Evolutionary conservation across 2,113 vertebrate genomes (phyloP).

Genomic region (Salvator merianae): DNA sequence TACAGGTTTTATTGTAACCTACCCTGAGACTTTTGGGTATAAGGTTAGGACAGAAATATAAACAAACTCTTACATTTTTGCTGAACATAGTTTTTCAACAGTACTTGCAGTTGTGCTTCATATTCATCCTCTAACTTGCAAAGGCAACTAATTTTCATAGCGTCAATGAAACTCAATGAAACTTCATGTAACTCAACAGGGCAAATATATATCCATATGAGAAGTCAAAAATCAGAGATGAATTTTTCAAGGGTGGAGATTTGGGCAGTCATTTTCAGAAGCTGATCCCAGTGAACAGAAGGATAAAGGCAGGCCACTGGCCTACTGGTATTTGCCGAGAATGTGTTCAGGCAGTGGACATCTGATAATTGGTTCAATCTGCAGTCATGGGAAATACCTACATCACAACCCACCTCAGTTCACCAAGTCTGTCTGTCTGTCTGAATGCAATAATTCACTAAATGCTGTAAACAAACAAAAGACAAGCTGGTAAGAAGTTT

Average conservation of each 20-base stretch:
- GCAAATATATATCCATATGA: constrained; percentile 28
- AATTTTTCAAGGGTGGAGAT: neutral
- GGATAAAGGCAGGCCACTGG: neutral
- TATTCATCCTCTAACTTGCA: neutral
- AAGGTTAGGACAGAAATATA: neutral
- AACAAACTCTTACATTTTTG: constrained; percentile 19
- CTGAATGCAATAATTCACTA: neutral
- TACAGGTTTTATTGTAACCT: neutral
- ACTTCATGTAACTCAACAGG: no score
- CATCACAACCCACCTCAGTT: neutral
- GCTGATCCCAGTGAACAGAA: neutral
- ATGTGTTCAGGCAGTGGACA: neutral
- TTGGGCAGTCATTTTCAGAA: neutral
- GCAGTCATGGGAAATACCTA: neutral
- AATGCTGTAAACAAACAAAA: neutral
- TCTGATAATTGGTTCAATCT: neutral
- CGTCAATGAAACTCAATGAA: constrained; percentile 24
- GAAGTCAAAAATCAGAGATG: neutral
- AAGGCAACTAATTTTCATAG: neutral
- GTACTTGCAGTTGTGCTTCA: neutral
- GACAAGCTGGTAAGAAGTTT: neutral
- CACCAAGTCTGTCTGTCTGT: no score
- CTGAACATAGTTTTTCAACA: constrained; percentile 22
- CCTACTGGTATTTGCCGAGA: neutral
- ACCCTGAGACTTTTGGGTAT: neutral